These are phyloP conservation scores for Bradypodion pumilum DNA, from an alignment of 2,797 vertebrate species.

Conservation along the genomic window DNA sequence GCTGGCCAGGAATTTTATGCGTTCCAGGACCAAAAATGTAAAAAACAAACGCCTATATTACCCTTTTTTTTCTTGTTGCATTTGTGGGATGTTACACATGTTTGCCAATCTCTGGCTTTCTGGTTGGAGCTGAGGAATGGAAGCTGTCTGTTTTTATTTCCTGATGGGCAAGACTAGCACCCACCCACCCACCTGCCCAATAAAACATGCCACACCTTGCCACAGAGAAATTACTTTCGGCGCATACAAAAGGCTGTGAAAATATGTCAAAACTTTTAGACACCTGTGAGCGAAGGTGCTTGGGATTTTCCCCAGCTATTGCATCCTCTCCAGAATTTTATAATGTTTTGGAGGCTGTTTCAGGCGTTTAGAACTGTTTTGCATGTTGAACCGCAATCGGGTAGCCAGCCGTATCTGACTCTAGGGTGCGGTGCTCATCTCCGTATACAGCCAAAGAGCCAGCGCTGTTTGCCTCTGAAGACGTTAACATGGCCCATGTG, in stretches of 20 bases:
- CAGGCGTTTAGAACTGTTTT: neutral
- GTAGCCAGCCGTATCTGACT: too few species aligned
- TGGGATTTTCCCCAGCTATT: neutral
- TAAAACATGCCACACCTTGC: neutral
- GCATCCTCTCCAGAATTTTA: neutral
- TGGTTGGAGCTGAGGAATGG: neutral
- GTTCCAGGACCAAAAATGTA: slow-evolving; percentile 43
- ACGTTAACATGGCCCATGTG: too few species aligned
- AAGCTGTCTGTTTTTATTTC: neutral
- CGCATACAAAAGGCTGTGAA: neutral
- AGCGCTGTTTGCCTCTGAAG: too few species aligned
- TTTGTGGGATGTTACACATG: slow-evolving; percentile 31
- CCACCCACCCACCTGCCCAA: too few species aligned
- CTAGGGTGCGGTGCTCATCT: too few species aligned
- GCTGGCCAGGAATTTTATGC: slow-evolving; percentile 21
- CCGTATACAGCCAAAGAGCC: too few species aligned
- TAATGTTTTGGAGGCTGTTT: too few species aligned
- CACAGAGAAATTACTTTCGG: neutral
- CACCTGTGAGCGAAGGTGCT: neutral
- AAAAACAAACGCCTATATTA: slow-evolving; percentile 51
- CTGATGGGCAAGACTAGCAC: neutral
- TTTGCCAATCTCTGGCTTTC: slow-evolving; percentile 49
- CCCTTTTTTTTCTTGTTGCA: slow-evolving; percentile 53
- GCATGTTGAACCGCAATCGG: too few species aligned
- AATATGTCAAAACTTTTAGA: neutral